Base-by-base conservation (phyloP, 2,888 invertebrate genomes). In the Ypsolopha scabrella region DNA sequence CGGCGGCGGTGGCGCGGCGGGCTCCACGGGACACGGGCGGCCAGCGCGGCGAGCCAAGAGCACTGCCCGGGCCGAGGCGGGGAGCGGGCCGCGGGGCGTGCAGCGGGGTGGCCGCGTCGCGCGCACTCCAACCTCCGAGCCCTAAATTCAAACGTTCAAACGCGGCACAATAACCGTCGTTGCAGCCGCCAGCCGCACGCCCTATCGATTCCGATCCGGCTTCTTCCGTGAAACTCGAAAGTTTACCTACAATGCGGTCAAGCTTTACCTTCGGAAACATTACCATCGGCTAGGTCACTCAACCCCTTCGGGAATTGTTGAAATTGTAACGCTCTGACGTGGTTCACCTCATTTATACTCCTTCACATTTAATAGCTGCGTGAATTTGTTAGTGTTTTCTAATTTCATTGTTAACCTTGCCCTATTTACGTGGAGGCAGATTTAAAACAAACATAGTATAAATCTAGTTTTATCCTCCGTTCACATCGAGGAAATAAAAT, bases 161-260 rank as follows among this genome's bases (percentile, higher is more conserved):
- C 24, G 24, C 55, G 52, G 68, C 77, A 77, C 78, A 74, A 74
- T 80, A 79, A 81, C 74, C 75, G 79, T 74, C 75, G 76, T 70
- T 72, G 78, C 83, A 75, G 70, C 78, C 75, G 68, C 72, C 69
- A 72, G 71, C 75, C 76, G 75, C 72, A 73, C 74, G 62, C 63
- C 70, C 70, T 75, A 83, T 83, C 80, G 82, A 83, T 82, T 77
- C 49, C 75, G 46, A 59, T 54, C 60, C 60, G 57, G 72, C 73
- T 65, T 4, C 24, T 75, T 71, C 68, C 74, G 75, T 77, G 74
- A 77, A 78, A 80, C 73, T 79, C 74, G 81, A 81, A 82, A 80
- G 70, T 80, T 78, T 76, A 78, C 79, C 78, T 77, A 66, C 74
- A 75, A 72, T 80, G 77, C 80, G 78, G 80, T 73, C 77, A 70